Conservation (phyloP, 2,797 vertebrate genomes). For the Pseudochirops corinnae region DNA sequence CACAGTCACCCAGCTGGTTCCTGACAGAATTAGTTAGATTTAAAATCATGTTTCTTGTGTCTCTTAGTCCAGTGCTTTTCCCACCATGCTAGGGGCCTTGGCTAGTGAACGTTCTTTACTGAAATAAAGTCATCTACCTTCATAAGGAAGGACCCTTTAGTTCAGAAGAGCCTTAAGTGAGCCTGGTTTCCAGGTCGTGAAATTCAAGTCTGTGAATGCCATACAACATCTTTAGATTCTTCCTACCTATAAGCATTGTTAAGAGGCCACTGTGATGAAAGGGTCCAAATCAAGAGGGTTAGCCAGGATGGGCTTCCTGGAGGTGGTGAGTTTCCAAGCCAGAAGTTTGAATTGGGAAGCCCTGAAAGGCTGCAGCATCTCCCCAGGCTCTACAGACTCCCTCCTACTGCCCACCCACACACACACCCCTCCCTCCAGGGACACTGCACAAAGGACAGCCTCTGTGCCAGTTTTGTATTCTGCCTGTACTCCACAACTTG, state of each 20-base stretch:
- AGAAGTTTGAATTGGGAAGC: neutral
- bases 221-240: neutral
- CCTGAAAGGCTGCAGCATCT: neutral
- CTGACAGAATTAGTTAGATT: neutral
- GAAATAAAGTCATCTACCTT: neutral
- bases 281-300: neutral
- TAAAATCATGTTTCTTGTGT: neutral
- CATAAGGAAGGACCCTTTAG: neutral
- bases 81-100: neutral
- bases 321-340: neutral
- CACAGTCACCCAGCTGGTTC: neutral
- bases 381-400: neutral
- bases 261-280: accelerated
- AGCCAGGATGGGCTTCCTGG: neutral
- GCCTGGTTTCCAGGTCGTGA: neutral
- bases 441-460: neutral
- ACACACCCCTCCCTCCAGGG: neutral
- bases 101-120: neutral
- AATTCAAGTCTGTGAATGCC: neutral
- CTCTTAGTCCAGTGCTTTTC: neutral
- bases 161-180: neutral
- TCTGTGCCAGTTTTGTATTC: neutral
- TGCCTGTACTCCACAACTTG: accelerated
- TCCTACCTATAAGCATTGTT: neutral
- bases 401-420: accelerated